These are phyloP conservation scores for Drosophila anceps DNA, from an alignment of 2,888 invertebrate genomes.

Conservation along the genomic window DNA sequence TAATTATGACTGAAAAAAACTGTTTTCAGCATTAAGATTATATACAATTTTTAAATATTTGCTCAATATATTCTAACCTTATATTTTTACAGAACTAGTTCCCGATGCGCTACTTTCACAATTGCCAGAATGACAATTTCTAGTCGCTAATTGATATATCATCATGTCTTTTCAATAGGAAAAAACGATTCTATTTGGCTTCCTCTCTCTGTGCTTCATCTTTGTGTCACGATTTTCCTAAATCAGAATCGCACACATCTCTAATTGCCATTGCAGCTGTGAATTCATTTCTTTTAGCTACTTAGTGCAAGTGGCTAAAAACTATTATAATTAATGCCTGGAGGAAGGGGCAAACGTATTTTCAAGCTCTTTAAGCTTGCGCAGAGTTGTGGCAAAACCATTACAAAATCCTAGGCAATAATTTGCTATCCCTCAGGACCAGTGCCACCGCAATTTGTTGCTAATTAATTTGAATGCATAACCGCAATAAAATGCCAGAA, in stretches of 20 bases:
- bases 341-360: background rate
- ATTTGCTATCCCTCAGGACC: slow-evolving; percentile 14
- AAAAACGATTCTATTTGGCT: no score
- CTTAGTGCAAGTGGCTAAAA: background rate
- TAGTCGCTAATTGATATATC: no score
- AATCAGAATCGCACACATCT: background rate
- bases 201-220: no score
- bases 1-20: background rate
- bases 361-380: slow-evolving; percentile 4
- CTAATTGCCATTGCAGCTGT: background rate
- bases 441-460: slow-evolving; percentile 28
- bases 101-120: no score
- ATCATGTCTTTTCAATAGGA: no score
- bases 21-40: no score
- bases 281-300: background rate
- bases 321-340: slow-evolving; percentile 21
- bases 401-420: slow-evolving; percentile 26
- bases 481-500: slow-evolving; percentile 59
- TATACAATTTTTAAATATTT: no score
- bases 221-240: no score
- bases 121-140: no score
- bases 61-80: no score
- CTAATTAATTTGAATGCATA: slow-evolving; percentile 69
- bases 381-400: slow-evolving; percentile 8
- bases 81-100: no score